Base-by-base conservation (phyloP, 2,113 vertebrate genomes). In the Gavia stellata region DNA sequence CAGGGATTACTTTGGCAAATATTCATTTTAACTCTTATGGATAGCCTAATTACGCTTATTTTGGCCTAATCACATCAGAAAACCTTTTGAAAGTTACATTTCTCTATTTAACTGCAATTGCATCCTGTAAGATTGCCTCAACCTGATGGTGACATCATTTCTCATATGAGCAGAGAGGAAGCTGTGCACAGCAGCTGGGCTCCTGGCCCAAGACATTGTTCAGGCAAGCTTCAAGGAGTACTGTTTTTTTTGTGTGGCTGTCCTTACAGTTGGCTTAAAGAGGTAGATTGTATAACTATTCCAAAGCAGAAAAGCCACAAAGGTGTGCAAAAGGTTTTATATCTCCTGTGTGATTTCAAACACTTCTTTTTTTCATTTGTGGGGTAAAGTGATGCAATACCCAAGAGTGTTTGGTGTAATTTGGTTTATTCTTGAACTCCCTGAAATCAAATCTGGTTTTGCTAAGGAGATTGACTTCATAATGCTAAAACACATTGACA, bases 311-410 rank as follows among this genome's bases (percentile, higher is more conserved):
- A 49, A 86, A 82, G 10, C 4, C 47, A 25, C 5, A 7, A 29
- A 88, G 19, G 6, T n/a, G 11, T 36, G 14, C 17, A 75, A 83
- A 93, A 73, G 16, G 15, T 10, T 52, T 92, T 86, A 26, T 10
- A 59, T 20, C 13, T 77, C 14, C 10, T 26, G 2, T 28, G 20
- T 33, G 63, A 75, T 75, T 81, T 94, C 42, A 89, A 84, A 61
- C 4, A 23, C 16, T 59, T 78, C 2, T 44, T 34, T 63, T 81
- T 82, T 49, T n/a, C 6, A 18, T 81, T 90, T 63, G 9, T 44
- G 7, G 6, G 7, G 10, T 72, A 75, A 92, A 85, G 23, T 38
- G 36, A 61, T 0, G 0, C 0, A 2, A 42, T 21, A 26, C 2
- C 7, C 29, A 7, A 50, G 19, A 42, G 8, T 20, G 5, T 26